These are phyloP conservation scores for Numida meleagris DNA, from an alignment of 2,113 vertebrate genomes.

Conservation along the genomic window DNA sequence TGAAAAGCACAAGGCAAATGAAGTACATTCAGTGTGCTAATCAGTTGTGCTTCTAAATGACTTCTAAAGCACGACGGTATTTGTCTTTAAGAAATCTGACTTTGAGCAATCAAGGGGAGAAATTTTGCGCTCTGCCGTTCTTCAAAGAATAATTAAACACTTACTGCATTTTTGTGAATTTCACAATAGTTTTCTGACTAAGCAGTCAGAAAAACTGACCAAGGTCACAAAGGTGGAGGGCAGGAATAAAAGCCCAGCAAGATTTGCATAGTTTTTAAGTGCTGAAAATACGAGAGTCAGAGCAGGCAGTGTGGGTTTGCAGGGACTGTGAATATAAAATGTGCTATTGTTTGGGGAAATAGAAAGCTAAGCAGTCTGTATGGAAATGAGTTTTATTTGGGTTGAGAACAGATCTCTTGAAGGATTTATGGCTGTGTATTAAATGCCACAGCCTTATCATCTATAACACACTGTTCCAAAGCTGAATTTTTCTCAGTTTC, in stretches of 20 bases:
- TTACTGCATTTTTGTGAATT: conserved; percentile 39
- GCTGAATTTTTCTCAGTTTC: conserved; percentile 54
- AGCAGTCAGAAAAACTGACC: conserved; percentile 43
- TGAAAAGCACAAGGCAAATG: conserved; percentile 22
- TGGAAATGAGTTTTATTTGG: conserved; percentile 82
- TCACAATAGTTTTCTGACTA: conserved; percentile 46
- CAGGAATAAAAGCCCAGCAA: conserved; percentile 33
- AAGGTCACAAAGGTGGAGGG: conserved; percentile 50
- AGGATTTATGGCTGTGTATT: conserved; percentile 78
- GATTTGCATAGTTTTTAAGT: conserved; percentile 58
- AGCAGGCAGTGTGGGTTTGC: conserved; percentile 57
- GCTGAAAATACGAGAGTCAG: conserved; percentile 51
- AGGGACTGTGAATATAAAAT: conserved; percentile 72
- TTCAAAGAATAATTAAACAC: conserved; percentile 31
- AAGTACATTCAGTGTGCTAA: not conserved
- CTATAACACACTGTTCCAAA: conserved; percentile 67
- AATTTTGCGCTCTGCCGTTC: conserved; percentile 24
- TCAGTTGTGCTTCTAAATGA: conserved; percentile 31
- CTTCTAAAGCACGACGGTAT: conserved; percentile 26
- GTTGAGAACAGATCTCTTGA: conserved; percentile 76
- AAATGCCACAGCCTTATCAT: conserved; percentile 82
- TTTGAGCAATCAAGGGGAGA: conserved; percentile 3
- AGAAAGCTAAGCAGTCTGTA: conserved; percentile 79
- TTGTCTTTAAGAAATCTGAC: conserved; percentile 22
- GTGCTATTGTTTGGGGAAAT: conserved; percentile 79